These are phyloP conservation scores for Thamnophis elegans DNA, from an alignment of 2,797 vertebrate species.

Conservation along the genomic window DNA sequence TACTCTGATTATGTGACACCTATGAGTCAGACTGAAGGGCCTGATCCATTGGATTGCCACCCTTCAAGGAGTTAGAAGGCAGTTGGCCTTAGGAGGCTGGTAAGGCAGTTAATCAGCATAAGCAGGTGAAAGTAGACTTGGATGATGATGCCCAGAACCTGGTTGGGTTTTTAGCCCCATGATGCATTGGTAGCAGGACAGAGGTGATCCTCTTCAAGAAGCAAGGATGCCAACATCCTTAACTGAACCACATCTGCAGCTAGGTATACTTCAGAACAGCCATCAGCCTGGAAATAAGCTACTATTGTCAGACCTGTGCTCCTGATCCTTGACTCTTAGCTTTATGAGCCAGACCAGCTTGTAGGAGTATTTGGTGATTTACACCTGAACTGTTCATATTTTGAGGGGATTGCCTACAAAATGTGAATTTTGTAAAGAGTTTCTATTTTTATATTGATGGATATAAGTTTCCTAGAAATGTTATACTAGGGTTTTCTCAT, in stretches of 20 bases:
- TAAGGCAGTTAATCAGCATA: background rate
- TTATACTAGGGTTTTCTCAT: background rate
- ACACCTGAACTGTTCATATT: background rate
- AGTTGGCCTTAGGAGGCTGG: background rate
- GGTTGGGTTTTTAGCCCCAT: background rate
- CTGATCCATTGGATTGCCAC: background rate
- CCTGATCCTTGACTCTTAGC: background rate
- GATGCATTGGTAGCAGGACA: background rate
- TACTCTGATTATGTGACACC: background rate
- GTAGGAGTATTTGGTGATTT: background rate
- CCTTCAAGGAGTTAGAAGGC: background rate
- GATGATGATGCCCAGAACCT: background rate
- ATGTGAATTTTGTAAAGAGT: background rate
- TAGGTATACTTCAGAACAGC: background rate
- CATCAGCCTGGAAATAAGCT: background rate
- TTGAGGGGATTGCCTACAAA: background rate
- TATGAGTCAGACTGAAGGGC: background rate
- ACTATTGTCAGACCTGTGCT: background rate
- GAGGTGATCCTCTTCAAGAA: background rate
- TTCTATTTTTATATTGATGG: background rate
- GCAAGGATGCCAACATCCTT: background rate
- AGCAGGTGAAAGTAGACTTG: background rate
- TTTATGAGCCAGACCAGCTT: background rate
- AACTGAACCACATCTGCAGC: background rate
- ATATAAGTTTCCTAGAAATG: background rate